Percentiles rank a stretch among this genome's conserved stretches.
Evolutionary conservation across 2,113 vertebrate genomes (phyloP).

Genomic region (Varanus komodoensis): DNA sequence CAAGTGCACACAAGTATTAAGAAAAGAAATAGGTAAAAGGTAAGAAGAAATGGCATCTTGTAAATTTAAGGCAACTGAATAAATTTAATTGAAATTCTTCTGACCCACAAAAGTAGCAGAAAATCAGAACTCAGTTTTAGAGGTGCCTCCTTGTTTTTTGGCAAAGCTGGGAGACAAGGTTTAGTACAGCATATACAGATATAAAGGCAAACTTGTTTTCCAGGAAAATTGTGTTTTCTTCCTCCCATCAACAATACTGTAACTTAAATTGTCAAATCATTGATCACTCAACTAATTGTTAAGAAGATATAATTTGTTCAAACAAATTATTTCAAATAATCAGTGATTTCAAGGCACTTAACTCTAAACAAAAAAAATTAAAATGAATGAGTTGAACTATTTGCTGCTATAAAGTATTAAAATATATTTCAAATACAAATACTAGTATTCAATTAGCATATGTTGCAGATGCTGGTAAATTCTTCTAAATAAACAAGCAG

Average conservation of each 20-base stretch:
- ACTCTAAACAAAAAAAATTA: slow-evolving; percentile 33
- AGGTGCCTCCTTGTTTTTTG: too few species aligned
- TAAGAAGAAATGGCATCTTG: too few species aligned
- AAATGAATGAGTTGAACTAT: background rate
- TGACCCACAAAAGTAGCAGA: too few species aligned
- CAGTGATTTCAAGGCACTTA: slow-evolving; percentile 24
- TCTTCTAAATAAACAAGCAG: slow-evolving; percentile 57
- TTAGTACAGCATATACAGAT: too few species aligned
- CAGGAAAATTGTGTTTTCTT: background rate
- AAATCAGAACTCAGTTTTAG: too few species aligned
- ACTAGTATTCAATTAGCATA: slow-evolving; percentile 50
- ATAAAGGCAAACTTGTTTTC: background rate
- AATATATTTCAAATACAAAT: slow-evolving; percentile 61
- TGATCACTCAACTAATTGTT: background rate
- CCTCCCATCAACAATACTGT: background rate
- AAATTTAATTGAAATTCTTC: too few species aligned
- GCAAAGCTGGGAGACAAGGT: too few species aligned
- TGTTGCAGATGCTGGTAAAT: slow-evolving; percentile 37
- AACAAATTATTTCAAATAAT: slow-evolving; percentile 12
- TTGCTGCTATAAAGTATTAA: slow-evolving; percentile 27
- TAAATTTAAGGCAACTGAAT: too few species aligned
- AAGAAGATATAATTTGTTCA: background rate
- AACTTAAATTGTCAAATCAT: background rate
- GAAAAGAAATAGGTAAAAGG: too few species aligned
- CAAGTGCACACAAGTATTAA: too few species aligned